These are phyloP conservation scores for Tachina lurida DNA, from an alignment of 2,888 invertebrate genomes.

Conservation along the genomic window DNA sequence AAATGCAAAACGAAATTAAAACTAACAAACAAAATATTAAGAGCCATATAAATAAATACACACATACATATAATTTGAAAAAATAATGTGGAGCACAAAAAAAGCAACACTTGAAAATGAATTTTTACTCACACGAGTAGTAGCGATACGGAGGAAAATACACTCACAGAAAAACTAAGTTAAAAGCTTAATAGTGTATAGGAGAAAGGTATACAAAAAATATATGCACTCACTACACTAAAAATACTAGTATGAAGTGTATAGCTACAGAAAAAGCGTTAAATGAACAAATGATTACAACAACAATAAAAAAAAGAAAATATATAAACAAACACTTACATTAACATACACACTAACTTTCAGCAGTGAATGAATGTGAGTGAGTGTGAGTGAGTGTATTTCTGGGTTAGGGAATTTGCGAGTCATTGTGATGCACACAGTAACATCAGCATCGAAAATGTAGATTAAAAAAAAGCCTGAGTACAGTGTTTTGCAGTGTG, in stretches of 20 bases:
- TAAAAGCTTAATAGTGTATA: constrained; percentile 26
- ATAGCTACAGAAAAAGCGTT: constrained; percentile 33
- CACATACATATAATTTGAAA: not conserved
- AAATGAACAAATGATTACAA: constrained; percentile 61
- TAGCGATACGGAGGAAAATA: constrained; percentile 31
- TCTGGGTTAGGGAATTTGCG: not conserved
- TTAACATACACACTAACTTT: not conserved
- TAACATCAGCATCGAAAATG: constrained; percentile 3
- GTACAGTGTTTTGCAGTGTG: constrained; percentile 20
- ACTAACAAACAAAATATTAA: not conserved
- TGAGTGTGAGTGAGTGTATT: not conserved
- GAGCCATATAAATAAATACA: not conserved
- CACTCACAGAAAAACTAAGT: constrained; percentile 54
- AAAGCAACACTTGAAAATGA: not conserved
- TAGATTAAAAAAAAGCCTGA: not conserved
- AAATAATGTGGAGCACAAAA: not conserved
- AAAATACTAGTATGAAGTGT: constrained; percentile 8
- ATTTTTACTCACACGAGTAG: constrained; percentile 32
- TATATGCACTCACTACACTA: not conserved
- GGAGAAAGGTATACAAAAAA: constrained; percentile 7
- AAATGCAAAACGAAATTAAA: constrained; percentile 23
- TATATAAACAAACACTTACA: not conserved
- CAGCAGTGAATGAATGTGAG: not conserved
- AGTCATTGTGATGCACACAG: not conserved
- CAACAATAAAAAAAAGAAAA: constrained; percentile 1